Evolutionary conservation across 2,888 invertebrate genomes (phyloP).

Genomic region (Cenopis cana): DNA sequence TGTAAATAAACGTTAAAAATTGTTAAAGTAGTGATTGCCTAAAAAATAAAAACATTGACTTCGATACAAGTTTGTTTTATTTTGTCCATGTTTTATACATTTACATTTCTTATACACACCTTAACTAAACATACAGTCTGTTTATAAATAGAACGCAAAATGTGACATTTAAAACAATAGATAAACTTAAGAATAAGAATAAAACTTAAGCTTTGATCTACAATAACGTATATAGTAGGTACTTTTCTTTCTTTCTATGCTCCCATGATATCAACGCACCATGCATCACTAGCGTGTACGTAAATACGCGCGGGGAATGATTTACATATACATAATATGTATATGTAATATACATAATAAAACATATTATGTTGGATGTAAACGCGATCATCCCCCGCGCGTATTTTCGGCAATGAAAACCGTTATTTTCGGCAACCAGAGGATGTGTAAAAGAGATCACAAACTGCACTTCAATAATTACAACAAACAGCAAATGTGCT

Average conservation of each 20-base stretch:
- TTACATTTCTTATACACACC: not conserved
- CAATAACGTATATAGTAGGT: too few species aligned
- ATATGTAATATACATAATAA: too few species aligned
- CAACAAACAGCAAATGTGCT: not conserved
- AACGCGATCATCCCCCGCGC: too few species aligned
- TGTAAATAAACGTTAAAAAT: constrained; percentile 43
- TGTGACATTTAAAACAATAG: not conserved
- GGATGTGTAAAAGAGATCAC: not conserved
- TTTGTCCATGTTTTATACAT: not conserved
- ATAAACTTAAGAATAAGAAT: not conserved
- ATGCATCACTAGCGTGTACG: too few species aligned
- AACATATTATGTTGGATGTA: too few species aligned
- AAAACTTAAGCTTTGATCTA: too few species aligned
- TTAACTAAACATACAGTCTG: not conserved
- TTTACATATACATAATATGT: too few species aligned
- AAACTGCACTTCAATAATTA: not conserved
- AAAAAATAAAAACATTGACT: constrained; percentile 23
- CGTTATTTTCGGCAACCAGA: not conserved
- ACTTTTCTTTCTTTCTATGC: too few species aligned
- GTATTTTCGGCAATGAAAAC: too few species aligned
- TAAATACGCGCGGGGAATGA: too few species aligned
- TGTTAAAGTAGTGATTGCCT: constrained; percentile 34
- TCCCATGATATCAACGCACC: too few species aligned
- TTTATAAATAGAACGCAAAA: not conserved
- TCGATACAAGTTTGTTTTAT: constrained; percentile 16